Evolutionary conservation across 1,140 invertebrate genomes (phyloP).

Genomic region (Daktulosphaira vitifoliae): DNA sequence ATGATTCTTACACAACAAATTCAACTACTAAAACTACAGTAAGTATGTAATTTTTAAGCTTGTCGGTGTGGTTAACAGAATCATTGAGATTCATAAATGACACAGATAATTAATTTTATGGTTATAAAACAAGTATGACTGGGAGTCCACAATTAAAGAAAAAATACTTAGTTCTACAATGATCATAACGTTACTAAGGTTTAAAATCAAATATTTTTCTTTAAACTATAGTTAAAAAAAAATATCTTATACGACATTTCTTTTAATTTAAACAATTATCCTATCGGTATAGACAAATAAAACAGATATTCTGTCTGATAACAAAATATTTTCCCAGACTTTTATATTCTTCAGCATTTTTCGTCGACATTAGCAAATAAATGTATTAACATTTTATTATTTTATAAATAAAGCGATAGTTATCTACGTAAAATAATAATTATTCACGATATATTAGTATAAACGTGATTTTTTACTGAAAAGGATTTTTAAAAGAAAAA

Average conservation of each 20-base stretch:
- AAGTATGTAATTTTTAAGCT: not conserved
- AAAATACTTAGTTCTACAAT: not conserved
- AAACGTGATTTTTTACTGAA: too few species aligned
- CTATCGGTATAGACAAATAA: too few species aligned
- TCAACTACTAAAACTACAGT: too few species aligned
- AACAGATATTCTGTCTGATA: conserved; percentile 26
- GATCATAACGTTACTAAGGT: too few species aligned
- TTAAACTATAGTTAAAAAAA: too few species aligned
- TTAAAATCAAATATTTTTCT: too few species aligned
- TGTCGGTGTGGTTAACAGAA: not conserved
- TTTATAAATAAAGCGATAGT: conserved; percentile 14
- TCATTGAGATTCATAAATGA: conserved; percentile 30
- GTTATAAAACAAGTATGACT: conserved; percentile 28
- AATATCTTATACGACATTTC: too few species aligned
- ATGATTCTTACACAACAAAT: too few species aligned
- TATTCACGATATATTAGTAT: too few species aligned
- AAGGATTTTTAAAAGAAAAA: too few species aligned
- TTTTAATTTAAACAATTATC: too few species aligned
- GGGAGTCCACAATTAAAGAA: conserved; percentile 23
- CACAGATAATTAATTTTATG: conserved; percentile 30
- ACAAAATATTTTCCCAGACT: conserved; percentile 21
- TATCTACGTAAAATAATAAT: conserved; percentile 1
- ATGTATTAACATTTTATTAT: conserved; percentile 24
- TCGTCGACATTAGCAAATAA: conserved; percentile 30
- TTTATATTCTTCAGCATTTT: not conserved